These are phyloP conservation scores for Sinella curviseta DNA, from an alignment of 1,140 invertebrate species.

Conservation along the genomic window DNA sequence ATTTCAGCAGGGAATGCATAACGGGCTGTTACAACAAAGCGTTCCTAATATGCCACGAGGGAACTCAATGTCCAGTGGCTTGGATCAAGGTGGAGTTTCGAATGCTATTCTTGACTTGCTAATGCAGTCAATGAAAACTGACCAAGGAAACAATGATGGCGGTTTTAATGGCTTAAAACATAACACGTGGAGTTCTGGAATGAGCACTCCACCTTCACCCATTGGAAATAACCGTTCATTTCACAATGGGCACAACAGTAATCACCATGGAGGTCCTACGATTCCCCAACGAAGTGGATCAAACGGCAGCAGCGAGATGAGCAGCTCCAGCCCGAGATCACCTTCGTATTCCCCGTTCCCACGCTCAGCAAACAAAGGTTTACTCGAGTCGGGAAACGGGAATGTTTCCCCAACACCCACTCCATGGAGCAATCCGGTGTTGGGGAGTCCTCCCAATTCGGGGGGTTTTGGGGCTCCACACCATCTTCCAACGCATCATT, in stretches of 20 bases:
- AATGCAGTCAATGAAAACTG: conserved; percentile 49
- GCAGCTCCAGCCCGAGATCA: conserved; percentile 42
- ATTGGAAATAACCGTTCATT: conserved; percentile 46
- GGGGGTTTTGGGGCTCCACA: conserved; percentile 44
- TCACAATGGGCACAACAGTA: conserved; percentile 30
- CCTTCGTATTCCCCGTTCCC: conserved; percentile 48
- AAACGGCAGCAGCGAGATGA: conserved; percentile 49
- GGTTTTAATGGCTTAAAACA: conserved; percentile 37
- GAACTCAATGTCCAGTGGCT: background rate
- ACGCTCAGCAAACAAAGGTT: conserved; percentile 39
- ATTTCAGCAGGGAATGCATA: conserved; percentile 31
- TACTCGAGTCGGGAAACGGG: conserved; percentile 50
- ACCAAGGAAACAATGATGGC: conserved; percentile 28
- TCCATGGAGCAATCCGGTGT: conserved; percentile 48
- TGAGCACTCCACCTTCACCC: conserved; percentile 47
- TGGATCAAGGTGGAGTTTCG: conserved; percentile 38
- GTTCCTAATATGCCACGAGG: conserved; percentile 38
- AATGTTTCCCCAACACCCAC: conserved; percentile 46
- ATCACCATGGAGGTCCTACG: conserved; percentile 18
- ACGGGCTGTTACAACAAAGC: conserved; percentile 40
- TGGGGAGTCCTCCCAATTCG: conserved; percentile 47
- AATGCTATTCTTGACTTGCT: conserved; percentile 46
- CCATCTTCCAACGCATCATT: conserved; percentile 26
- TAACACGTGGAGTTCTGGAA: conserved; percentile 45
- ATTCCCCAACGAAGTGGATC: conserved; percentile 48